Percentiles rank a stretch among this genome's conserved stretches.
phyloP scores from a whole-genome alignment of 2,888 invertebrate species.

The Meganola albula region DNA sequence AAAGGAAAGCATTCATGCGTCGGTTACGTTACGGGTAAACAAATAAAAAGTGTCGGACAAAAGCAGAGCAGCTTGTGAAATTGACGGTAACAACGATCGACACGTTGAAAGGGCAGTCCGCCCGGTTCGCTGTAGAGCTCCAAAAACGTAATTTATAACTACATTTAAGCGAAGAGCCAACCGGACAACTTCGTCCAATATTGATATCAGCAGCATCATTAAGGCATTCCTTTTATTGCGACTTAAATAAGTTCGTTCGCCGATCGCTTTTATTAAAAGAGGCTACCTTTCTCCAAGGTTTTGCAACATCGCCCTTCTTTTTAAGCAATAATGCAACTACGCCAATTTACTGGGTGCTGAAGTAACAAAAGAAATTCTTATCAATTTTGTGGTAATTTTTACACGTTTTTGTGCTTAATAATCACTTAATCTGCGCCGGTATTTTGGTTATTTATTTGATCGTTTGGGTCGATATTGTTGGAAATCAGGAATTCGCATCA shows the following conservation, averaged over 20 bases:
- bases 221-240: conserved; percentile 75
- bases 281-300: conserved; percentile 73
- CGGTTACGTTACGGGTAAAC: too few relatives aligned
- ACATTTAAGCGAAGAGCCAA: conserved; percentile 58
- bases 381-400: conserved; percentile 48
- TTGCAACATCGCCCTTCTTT: conserved; percentile 66
- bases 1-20: too few relatives aligned
- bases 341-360: conserved; percentile 41
- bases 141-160: conserved; percentile 72
- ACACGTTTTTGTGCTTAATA: conserved; percentile 48
- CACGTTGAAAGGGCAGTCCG: conserved; percentile 28
- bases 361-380: conserved; percentile 57
- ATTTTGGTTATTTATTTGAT: conserved; percentile 47
- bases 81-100: conserved; percentile 26
- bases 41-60: conserved; percentile 18
- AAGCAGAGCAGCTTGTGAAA: conserved; percentile 17
- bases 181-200: conserved; percentile 58
- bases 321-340: conserved; percentile 34
- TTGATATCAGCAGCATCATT: conserved; percentile 72
- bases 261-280: conserved; percentile 64
- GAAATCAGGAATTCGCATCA: too few relatives aligned
- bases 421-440: conserved; percentile 54
- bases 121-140: conserved; percentile 29
- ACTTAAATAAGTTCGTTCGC: conserved; percentile 69
- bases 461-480: too few relatives aligned